Percentiles rank a stretch among this genome's conserved stretches.
These are phyloP conservation scores for Hylyphantes graminicola DNA, from an alignment of 1,140 invertebrate species.

Conservation along the genomic window DNA sequence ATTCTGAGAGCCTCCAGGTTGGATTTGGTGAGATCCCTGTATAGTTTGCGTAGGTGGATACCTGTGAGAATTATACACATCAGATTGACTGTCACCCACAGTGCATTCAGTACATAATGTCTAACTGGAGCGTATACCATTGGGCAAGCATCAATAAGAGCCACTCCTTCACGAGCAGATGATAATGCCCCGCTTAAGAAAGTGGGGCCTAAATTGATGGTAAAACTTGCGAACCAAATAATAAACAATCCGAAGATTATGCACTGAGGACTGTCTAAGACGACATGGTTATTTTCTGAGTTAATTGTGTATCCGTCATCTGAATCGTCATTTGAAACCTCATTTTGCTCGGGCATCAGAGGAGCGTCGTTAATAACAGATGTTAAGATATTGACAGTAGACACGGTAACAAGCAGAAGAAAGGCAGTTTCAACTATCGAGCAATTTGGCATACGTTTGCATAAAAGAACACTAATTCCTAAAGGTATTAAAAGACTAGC, in stretches of 20 bases:
- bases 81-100: slow-evolving; percentile 89
- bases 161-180: slow-evolving; percentile 56
- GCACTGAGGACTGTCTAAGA: slow-evolving; percentile 82
- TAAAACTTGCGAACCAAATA: slow-evolving; percentile 86
- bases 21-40: slow-evolving; percentile 82
- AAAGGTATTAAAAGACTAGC: slow-evolving; percentile 84
- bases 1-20: slow-evolving; percentile 78
- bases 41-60: slow-evolving; percentile 85
- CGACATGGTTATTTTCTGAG: slow-evolving; percentile 57
- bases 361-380: slow-evolving; percentile 90
- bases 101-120: slow-evolving; percentile 88
- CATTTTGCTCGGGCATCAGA: slow-evolving; percentile 76
- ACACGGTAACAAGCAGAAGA: slow-evolving; percentile 86
- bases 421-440: slow-evolving; percentile 89
- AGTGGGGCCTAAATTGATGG: slow-evolving; percentile 90
- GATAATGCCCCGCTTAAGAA: slow-evolving; percentile 87
- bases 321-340: not conserved
- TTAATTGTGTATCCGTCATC: slow-evolving; percentile 27
- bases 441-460: slow-evolving; percentile 86
- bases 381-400: slow-evolving; percentile 90
- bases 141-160: slow-evolving; percentile 77
- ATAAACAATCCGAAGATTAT: slow-evolving; percentile 91
- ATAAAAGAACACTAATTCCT: slow-evolving; percentile 84
- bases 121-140: slow-evolving; percentile 79
- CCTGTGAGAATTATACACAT: slow-evolving; percentile 84